Percentiles rank a stretch among this genome's conserved stretches.
Evolutionary conservation across 2,797 vertebrate species (phyloP).

Genomic region (Chlorospingus flavigularis): DNA sequence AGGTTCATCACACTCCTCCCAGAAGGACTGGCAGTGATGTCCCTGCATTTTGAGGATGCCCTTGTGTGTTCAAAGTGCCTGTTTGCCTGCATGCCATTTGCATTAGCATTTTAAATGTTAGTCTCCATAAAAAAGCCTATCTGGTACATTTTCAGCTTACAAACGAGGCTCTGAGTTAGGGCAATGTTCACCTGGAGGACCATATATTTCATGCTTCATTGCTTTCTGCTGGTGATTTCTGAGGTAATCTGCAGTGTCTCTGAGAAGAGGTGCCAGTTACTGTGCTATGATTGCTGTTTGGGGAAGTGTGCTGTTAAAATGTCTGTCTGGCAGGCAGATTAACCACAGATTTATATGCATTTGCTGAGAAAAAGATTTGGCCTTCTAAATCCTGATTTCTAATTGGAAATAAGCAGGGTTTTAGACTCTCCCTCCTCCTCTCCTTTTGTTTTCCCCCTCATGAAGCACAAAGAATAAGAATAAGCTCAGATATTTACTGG

Average conservation of each 20-base stretch:
- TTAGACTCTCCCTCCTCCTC: fast-evolving
- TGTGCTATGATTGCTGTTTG: background rate
- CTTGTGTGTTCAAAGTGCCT: background rate
- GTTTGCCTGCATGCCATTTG: background rate
- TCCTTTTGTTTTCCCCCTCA: fast-evolving
- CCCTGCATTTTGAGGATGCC: background rate
- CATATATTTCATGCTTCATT: background rate
- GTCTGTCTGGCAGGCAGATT: background rate
- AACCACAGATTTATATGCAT: background rate
- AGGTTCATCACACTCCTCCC: background rate
- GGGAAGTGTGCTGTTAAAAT: background rate
- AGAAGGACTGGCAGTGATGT: background rate
- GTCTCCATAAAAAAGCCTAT: background rate
- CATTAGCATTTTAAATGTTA: constrained; percentile 22
- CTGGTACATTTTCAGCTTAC: background rate
- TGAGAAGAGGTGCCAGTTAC: background rate
- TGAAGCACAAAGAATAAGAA: background rate
- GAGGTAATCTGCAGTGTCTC: background rate
- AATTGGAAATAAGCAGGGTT: background rate
- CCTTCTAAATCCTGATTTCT: background rate
- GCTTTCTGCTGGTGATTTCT: background rate
- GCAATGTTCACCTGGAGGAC: background rate
- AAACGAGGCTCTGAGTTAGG: background rate
- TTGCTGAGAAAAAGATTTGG: background rate
- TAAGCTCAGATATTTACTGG: background rate